Evolutionary conservation across 2,113 vertebrate species (phyloP), one percentile per base, ranked within the genome.

Genomic region (Poicephalus gulielmi): DNA sequence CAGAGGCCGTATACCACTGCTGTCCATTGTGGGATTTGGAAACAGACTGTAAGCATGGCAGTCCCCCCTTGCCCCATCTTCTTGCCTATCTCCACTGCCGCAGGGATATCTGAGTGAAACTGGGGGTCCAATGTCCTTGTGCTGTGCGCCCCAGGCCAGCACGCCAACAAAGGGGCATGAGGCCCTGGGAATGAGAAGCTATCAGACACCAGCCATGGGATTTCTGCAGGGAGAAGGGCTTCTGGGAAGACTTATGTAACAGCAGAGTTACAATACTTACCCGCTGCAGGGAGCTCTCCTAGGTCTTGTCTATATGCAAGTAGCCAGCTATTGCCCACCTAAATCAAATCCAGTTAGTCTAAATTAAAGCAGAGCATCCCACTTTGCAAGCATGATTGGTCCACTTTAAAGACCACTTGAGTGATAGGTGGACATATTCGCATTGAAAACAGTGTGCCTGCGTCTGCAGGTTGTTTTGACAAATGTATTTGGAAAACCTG

Each of bases 391-490:
- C 46, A 28, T 33, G 33, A 19, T 60, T 68, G 47, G 76, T 83
- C 17, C 60, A 68, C 39, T 52, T 90, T 81, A 64, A 88, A 82
- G 55, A 70, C 25, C 9, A 20, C 70, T 81, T 92, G 44, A 27
- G 22, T 74, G 46, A 53, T 8, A 93, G 55, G 24, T 64, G 75
- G 68, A 43, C 27, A 8, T 1, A 53, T 53, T 49, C 41, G 69
- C 2, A 0, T 1, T 77, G 64, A 81, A 75, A 35, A 73, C 77
- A 88, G 24, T 9, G 30, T 69, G 59, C 59, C 59, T 80, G 39
- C 74, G 59, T 46, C 85, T 96, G n/a, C 63, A 77, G 37, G 50
- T 30, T 91, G 37, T 43, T 92, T 75, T 91, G 59, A 74, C 64
- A 88, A 90, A 66, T 64, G 35, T 33, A 47, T 37, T 59, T 86